phyloP scores from a whole-genome alignment of 2,888 invertebrate species.

The Ennomos erosarius region DNA sequence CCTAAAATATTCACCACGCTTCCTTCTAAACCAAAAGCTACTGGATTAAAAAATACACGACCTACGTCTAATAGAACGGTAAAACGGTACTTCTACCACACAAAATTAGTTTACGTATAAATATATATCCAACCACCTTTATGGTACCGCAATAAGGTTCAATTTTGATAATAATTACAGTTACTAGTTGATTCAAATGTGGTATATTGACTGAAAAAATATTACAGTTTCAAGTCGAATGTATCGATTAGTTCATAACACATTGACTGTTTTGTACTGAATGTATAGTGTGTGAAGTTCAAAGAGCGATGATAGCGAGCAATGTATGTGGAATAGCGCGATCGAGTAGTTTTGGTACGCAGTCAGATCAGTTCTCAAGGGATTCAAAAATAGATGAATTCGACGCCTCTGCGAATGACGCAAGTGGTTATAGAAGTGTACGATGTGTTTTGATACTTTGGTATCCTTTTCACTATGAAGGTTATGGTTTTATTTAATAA shows the following conservation, averaged over 20 bases:
- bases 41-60: conserved; percentile 31
- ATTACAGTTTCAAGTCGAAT: conserved; percentile 11
- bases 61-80: conserved; percentile 19
- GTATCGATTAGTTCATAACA: conserved; percentile 29
- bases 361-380: conserved; percentile 51
- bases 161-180: conserved; percentile 7
- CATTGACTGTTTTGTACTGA: conserved; percentile 38
- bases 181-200: conserved; percentile 21
- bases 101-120: conserved; percentile 2
- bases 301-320: conserved; percentile 24
- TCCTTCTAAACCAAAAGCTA: conserved; percentile 10
- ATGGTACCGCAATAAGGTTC: conserved; percentile 12
- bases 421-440: conserved; percentile 45
- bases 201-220: conserved; percentile 29
- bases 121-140: conserved; percentile 6
- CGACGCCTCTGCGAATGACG: conserved; percentile 60
- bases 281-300: conserved; percentile 7
- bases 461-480: conserved; percentile 8
- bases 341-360: conserved; percentile 26
- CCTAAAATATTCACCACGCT: conserved; percentile 14
- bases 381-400: conserved; percentile 68
- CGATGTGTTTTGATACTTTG: conserved; percentile 54
- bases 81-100: conserved; percentile 5
- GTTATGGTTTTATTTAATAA: too few relatives aligned
- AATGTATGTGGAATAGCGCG: conserved; percentile 41